phyloP scores from a whole-genome alignment of 2,888 invertebrate species.

The Parnassius orleans region DNA sequence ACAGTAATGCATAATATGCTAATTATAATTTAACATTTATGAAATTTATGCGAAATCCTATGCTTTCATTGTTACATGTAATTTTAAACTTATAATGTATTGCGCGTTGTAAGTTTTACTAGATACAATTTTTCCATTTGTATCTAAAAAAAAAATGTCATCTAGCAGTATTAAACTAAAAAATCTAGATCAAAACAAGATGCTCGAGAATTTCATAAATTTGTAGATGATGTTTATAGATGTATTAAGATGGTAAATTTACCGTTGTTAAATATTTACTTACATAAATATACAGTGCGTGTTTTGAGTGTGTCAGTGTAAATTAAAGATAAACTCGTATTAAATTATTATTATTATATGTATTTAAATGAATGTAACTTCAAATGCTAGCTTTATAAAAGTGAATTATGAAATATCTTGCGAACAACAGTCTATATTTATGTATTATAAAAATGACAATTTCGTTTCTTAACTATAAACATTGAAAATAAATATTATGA shows the following conservation, averaged over 20 bases:
- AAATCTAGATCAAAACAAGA: conserved; percentile 48
- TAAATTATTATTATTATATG: conserved; percentile 32
- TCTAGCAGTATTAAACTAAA: conserved; percentile 40
- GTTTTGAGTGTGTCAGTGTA: conserved; percentile 55
- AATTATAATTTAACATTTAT: conserved; percentile 30
- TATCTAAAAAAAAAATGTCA: conserved; percentile 43
- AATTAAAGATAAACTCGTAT: conserved; percentile 51
- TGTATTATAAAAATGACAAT: conserved; percentile 6
- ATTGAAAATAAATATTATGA: conserved; percentile 15
- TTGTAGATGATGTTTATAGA: conserved; percentile 49
- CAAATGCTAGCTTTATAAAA: conserved; percentile 41
- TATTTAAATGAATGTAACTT: conserved; percentile 43
- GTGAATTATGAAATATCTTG: conserved; percentile 31
- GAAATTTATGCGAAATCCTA: conserved; percentile 50
- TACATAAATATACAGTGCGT: conserved; percentile 53
- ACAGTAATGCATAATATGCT: conserved; percentile 16
- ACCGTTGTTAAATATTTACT: conserved; percentile 71
- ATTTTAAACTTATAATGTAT: conserved; percentile 56
- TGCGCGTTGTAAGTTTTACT: conserved; percentile 61
- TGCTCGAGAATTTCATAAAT: conserved; percentile 42
- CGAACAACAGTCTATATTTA: conserved; percentile 2
- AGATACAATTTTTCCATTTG: conserved; percentile 58
- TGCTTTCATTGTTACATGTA: conserved; percentile 75
- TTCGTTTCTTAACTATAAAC: conserved; percentile 23
- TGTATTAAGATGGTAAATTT: conserved; percentile 61